phyloP scores from a whole-genome alignment of 1,140 invertebrate species.

The Oncopodura yosiiana region DNA sequence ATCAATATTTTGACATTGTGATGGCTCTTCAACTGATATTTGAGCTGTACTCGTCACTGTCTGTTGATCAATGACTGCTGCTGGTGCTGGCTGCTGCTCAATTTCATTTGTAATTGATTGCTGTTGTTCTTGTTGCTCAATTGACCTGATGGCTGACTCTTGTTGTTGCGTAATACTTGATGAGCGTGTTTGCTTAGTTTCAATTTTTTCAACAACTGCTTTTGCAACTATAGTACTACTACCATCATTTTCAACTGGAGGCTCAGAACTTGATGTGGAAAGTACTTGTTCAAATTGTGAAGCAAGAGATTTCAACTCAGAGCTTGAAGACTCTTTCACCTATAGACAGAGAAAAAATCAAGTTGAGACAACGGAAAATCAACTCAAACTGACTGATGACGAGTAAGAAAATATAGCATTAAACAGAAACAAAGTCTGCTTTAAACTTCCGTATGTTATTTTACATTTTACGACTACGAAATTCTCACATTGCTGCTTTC shows the following conservation, averaged over 20 bases:
- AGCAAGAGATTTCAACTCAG: constrained; percentile 25
- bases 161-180: too few species aligned
- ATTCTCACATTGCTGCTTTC: too few species aligned
- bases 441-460: too few species aligned
- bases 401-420: too few species aligned
- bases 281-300: constrained; percentile 31
- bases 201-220: too few species aligned
- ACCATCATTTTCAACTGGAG: too few species aligned
- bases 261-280: constrained; percentile 22
- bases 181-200: too few species aligned
- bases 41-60: neutral
- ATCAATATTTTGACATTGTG: neutral
- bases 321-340: constrained; percentile 26
- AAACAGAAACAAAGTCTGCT: too few species aligned
- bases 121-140: too few species aligned
- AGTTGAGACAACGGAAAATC: neutral
- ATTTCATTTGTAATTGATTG: neutral
- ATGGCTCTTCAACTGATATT: neutral
- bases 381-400: neutral
- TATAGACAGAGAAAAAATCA: constrained; percentile 1
- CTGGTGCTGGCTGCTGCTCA: neutral
- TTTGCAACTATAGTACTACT: too few species aligned
- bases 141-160: too few species aligned
- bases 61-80: neutral
- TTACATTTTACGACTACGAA: too few species aligned